Conservation (phyloP, 2,888 invertebrate genomes). For the Andrena camellia region DNA sequence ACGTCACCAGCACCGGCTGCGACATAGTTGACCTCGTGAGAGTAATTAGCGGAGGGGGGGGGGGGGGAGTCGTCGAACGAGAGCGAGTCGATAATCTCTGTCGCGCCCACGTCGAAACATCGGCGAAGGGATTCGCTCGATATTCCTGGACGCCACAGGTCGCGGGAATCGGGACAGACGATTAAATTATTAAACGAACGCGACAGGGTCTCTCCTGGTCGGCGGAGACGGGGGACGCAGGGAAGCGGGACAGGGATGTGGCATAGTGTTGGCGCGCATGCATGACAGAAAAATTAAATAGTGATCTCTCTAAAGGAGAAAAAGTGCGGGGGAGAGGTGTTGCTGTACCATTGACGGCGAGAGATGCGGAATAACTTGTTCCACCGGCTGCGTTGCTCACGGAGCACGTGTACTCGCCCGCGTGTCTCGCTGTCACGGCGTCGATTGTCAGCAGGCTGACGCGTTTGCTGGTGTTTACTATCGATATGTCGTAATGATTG, state of each 20-base stretch:
- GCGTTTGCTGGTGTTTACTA: constrained; percentile 87
- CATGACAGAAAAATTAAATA: constrained; percentile 27
- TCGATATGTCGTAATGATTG: constrained; percentile 85
- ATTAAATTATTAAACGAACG: constrained; percentile 2
- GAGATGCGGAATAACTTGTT: constrained; percentile 87
- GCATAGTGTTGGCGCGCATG: constrained; percentile 27
- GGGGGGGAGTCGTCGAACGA: no score
- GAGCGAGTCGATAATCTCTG: constrained; percentile 6
- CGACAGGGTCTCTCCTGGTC: constrained; percentile 9
- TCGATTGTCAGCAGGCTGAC: constrained; percentile 89
- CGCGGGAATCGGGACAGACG: not conserved
- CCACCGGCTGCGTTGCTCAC: constrained; percentile 89
- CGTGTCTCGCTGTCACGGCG: constrained; percentile 88
- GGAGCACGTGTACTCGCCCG: constrained; percentile 89
- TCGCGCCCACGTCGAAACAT: not conserved
- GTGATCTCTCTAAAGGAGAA: constrained; percentile 5
- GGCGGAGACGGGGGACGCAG: constrained; percentile 14
- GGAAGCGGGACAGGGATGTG: not conserved
- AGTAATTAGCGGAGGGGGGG: no score
- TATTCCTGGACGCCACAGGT: not conserved
- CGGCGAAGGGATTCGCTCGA: constrained; percentile 12
- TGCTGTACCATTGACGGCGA: constrained; percentile 89
- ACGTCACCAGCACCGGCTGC: not conserved
- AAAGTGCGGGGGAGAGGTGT: not conserved
- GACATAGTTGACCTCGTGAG: constrained; percentile 6